phyloP scores from a whole-genome alignment of 1,140 invertebrate species.

The Drosophila kepulauana region DNA sequence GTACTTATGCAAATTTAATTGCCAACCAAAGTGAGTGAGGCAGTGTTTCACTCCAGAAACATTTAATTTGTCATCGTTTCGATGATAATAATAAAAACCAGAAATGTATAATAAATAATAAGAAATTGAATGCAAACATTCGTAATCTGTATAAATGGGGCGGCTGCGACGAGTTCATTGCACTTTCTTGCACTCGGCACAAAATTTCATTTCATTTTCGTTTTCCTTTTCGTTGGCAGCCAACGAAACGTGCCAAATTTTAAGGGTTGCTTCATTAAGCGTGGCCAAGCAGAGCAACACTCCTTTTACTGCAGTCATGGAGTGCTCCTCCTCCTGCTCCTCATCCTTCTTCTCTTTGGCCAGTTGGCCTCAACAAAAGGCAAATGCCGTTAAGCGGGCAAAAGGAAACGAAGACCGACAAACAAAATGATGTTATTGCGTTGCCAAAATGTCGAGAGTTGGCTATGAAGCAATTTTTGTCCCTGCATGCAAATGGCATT shows the following conservation, averaged over 20 bases:
- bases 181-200: constrained; percentile 31
- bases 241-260: constrained; percentile 74
- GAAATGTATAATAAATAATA: constrained; percentile 21
- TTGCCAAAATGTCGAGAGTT: constrained; percentile 53
- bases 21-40: constrained; percentile 1
- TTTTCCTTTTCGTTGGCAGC: constrained; percentile 55
- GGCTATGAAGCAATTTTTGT: constrained; percentile 28
- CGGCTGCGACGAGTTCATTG: constrained; percentile 57
- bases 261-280: constrained; percentile 81
- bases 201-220: constrained; percentile 47
- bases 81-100: constrained; percentile 42
- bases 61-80: constrained; percentile 37
- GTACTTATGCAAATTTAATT: constrained; percentile 70
- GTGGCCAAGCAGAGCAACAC: constrained; percentile 36
- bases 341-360: not conserved
- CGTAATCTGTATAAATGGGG: constrained; percentile 46
- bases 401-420: constrained; percentile 33
- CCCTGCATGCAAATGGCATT: constrained; percentile 60
- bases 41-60: constrained; percentile 21
- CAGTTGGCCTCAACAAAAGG: constrained; percentile 38
- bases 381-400: constrained; percentile 57
- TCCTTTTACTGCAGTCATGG: constrained; percentile 6
- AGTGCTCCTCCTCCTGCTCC: not conserved
- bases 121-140: constrained; percentile 39
- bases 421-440: constrained; percentile 62